phyloP scores from a whole-genome alignment of 1,140 invertebrate genomes.

The Fopius arisanus region DNA sequence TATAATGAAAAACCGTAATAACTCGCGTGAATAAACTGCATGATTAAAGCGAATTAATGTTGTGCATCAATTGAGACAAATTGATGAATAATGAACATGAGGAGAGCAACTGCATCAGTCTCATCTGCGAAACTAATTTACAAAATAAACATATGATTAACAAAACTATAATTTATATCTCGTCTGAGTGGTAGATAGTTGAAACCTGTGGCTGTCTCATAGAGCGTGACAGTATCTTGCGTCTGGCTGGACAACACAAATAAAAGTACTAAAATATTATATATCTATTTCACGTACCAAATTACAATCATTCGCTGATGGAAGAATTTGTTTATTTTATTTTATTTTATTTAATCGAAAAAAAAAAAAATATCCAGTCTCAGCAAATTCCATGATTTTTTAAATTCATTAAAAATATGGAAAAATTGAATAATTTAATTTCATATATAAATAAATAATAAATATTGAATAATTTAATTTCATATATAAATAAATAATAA shows the following conservation, averaged over 20 bases:
- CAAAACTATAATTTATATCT: neutral
- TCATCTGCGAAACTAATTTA: neutral
- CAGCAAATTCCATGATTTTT: too few species aligned
- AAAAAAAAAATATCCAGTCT: too few species aligned
- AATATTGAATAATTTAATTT: too few species aligned
- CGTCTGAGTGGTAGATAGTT: neutral
- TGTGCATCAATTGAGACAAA: neutral
- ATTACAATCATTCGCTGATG: neutral
- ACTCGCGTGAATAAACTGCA: neutral
- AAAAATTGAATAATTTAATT: too few species aligned
- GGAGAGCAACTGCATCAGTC: neutral
- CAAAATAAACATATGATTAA: neutral
- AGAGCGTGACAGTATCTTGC: neutral
- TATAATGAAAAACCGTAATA: neutral
- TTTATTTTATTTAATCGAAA: too few species aligned
- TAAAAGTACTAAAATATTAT: neutral
- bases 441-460: too few species aligned
- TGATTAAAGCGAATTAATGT: neutral
- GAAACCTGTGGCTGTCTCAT: neutral
- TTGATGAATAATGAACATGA: neutral
- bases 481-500: too few species aligned
- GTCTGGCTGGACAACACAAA: neutral
- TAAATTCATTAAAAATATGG: too few species aligned
- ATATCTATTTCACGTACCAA: neutral
- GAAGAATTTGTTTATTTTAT: too few species aligned